These are phyloP conservation scores for Drosophila parabipectinata DNA, from an alignment of 1,140 invertebrate genomes.

Conservation along the genomic window DNA sequence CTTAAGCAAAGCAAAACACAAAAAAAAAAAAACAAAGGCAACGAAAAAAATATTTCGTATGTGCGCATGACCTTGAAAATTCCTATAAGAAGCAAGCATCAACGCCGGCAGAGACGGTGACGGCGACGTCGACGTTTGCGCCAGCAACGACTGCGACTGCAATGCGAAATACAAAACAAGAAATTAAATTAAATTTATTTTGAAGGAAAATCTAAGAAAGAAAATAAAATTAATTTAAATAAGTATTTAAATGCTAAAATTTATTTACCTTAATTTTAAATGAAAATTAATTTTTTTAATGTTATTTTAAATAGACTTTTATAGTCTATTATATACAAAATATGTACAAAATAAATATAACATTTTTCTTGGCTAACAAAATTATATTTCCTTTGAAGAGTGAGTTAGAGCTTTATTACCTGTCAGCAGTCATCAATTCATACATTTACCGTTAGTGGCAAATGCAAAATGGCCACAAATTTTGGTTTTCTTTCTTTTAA, in stretches of 20 bases:
- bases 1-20: slow-evolving; percentile 9
- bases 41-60: slow-evolving; percentile 25
- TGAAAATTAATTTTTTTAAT: too few species aligned
- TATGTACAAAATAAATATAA: not conserved
- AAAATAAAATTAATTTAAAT: too few species aligned
- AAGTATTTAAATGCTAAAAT: too few species aligned
- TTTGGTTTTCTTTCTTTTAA: not conserved
- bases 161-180: slow-evolving; percentile 36
- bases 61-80: slow-evolving; percentile 44
- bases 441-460: slow-evolving; percentile 8
- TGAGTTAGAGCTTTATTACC: not conserved
- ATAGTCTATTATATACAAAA: not conserved
- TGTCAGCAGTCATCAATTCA: slow-evolving; percentile 8
- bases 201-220: too few species aligned
- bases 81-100: slow-evolving; percentile 39
- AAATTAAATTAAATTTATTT: not conserved
- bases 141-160: slow-evolving; percentile 11
- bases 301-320: too few species aligned
- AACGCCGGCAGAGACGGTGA: slow-evolving; percentile 12
- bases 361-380: not conserved
- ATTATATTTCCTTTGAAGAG: not conserved
- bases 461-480: not conserved
- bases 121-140: slow-evolving; percentile 12
- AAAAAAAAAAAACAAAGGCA: slow-evolving; percentile 13
- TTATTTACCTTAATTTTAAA: too few species aligned